Base-by-base conservation (phyloP, 2,888 invertebrate genomes). In the Volucella bombylans region DNA sequence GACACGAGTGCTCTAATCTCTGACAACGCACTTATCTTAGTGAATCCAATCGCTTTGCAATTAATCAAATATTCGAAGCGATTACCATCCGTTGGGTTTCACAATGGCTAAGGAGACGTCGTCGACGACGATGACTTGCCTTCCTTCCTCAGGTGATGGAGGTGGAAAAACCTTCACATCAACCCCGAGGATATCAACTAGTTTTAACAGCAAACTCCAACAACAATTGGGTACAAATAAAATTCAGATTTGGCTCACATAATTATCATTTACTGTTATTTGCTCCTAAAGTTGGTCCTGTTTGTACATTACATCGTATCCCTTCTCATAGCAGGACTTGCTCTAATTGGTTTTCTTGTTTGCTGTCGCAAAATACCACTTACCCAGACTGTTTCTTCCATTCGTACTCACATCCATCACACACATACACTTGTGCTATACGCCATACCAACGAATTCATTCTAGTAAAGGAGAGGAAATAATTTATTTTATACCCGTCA, bases 281-380 rank as follows among this genome's bases (percentile, higher is more conserved):
- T 64, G 55, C 59, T 57, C 54, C 49, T 23, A 18, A 38, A 57
- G 64, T 49, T 31, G 47, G 11, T 57, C 38, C 1, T 15, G 49
- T 12, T 31, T 31, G n/a, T 15, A 38, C 12, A 10, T 45, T n/a
- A 10, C 15, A 6, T 11, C 55, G 15, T 47, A 18, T 52, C 10
- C n/a, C 11, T 0, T 23, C n/a, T 38, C 78, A 57, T 64, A 68
- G 64, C 49, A 55, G 64, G 64, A 57, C 41, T 15, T 49, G 54
- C 31, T 31, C 55, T 71, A 78, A 78, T 77, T 77, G 61, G 62
- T 77, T 77, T 76, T 77, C 77, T 69, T 77, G 52, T 71, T 78
- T 55, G 54, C 57, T 64, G 49, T 57, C 61, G 61, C 76, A 68
- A 43, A 72, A 68, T 54, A 14, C 38, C 68, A 68, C 61, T 31